These are phyloP conservation scores for Hypotaenidia philippensis DNA, from an alignment of 2,797 vertebrate genomes.

Conservation along the genomic window DNA sequence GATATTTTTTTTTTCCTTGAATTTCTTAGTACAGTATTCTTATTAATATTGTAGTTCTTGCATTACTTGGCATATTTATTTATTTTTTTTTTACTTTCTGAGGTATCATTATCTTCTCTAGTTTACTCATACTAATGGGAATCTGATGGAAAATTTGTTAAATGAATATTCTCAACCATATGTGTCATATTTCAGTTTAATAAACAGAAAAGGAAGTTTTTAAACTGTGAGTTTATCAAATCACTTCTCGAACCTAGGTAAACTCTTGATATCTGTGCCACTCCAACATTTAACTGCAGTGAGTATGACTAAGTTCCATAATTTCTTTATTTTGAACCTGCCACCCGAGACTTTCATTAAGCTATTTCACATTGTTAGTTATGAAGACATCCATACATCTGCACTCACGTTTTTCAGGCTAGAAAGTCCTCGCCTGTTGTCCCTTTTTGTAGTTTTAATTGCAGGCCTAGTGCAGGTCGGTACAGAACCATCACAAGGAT, in stretches of 20 bases:
- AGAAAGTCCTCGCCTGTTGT: neutral
- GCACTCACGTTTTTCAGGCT: neutral
- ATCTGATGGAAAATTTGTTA: neutral
- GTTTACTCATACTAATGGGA: neutral
- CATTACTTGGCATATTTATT: neutral
- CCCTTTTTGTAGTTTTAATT: neutral
- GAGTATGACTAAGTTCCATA: neutral
- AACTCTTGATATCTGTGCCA: neutral
- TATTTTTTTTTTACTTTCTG: neutral
- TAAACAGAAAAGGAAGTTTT: neutral
- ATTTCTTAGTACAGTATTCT: neutral
- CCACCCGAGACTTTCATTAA: neutral
- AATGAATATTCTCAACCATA: neutral
- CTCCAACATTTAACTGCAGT: neutral
- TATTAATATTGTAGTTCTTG: neutral
- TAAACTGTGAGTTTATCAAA: neutral
- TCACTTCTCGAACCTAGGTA: neutral
- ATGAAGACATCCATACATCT: neutral
- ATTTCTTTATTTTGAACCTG: neutral
- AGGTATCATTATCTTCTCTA: neutral
- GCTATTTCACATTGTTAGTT: neutral
- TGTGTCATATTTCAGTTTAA: neutral
- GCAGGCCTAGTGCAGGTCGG: neutral
- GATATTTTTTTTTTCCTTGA: neutral
- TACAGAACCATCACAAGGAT: neutral